Percentiles rank a stretch among this genome's conserved stretches.
Conservation (phyloP, 1,140 invertebrate genomes). For the Lamellibrachia luymesi region DNA sequence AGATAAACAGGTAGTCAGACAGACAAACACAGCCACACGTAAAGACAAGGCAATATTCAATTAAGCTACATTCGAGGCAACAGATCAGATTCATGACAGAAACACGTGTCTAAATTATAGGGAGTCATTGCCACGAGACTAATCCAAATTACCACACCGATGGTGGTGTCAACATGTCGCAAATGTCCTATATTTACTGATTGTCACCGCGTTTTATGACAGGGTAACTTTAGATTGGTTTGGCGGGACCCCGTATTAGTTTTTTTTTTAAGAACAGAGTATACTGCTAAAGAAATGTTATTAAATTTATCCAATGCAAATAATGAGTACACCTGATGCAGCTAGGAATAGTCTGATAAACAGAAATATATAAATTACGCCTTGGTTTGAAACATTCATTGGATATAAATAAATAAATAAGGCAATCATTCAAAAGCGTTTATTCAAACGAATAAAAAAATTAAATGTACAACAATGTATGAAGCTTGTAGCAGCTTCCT, state of each 20-base stretch:
- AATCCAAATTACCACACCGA: background rate
- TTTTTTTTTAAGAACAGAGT: background rate
- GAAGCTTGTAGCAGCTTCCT: no score
- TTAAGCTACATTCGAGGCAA: background rate
- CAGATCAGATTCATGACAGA: background rate
- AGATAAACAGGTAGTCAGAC: background rate
- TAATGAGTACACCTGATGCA: background rate
- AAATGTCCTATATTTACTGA: background rate
- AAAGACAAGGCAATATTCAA: background rate
- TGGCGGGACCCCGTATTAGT: background rate
- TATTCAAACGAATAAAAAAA: no score
- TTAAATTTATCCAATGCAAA: no score
- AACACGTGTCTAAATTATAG: background rate
- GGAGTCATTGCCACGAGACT: background rate
- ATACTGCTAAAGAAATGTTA: no score
- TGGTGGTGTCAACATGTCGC: background rate
- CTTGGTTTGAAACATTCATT: no score
- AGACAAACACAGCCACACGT: background rate
- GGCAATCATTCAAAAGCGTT: no score
- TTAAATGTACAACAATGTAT: no score
- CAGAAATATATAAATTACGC: background rate
- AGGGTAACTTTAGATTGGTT: background rate
- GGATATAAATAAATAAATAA: no score
- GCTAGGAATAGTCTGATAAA: background rate
- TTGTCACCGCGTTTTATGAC: background rate